Base-by-base conservation (phyloP, 2,888 invertebrate species). In the Andrena bicolor region DNA sequence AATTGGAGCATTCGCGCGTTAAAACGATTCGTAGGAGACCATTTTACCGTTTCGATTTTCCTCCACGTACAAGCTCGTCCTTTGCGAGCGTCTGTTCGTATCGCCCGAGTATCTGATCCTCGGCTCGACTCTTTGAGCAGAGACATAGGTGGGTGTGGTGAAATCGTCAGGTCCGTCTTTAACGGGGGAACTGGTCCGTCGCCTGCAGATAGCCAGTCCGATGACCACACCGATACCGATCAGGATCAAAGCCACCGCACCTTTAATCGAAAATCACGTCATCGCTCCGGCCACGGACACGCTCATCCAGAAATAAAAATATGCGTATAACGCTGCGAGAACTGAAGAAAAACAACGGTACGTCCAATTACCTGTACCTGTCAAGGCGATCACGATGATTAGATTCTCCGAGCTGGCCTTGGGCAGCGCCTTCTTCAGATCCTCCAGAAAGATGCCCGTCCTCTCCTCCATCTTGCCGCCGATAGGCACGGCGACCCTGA, bases 401-500 rank as follows among this genome's bases (percentile, higher is more conserved):
- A 92, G 88, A 64, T 90, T 92, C 69, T 92, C 90, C 2, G 92
- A 88, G 41, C 81, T 89, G 3, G 90, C 83, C 26, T 79, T 77
- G 1, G 93, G 92, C 30, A 93, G 86, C 35, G 91, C 91, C 26
- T 90, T 92, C 23, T 91, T 90, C 51, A 93, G 79, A 63, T 92
- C 93, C 61, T 92, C 91, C 16, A 93, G 86, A 56, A 92, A 91
- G 23, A 90, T 76, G 10, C 92, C 92, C 10, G 65, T 65, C 16
- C 84, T 88, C 35, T 87, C 88, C 65, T 91, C 89, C 72, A 90
- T 68, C 28, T 89, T 90, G 23, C 85, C 85, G 51, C 92, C 93
- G 72, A 92, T 88, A 0, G 92, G 81, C 23, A 93, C 92, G 6
- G 90, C 80, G 2, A 94, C 91, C 1, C 95, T 92, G 8, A 97